phyloP scores from a whole-genome alignment of 2,888 invertebrate species.

The Elaeidobius kamerunicus region DNA sequence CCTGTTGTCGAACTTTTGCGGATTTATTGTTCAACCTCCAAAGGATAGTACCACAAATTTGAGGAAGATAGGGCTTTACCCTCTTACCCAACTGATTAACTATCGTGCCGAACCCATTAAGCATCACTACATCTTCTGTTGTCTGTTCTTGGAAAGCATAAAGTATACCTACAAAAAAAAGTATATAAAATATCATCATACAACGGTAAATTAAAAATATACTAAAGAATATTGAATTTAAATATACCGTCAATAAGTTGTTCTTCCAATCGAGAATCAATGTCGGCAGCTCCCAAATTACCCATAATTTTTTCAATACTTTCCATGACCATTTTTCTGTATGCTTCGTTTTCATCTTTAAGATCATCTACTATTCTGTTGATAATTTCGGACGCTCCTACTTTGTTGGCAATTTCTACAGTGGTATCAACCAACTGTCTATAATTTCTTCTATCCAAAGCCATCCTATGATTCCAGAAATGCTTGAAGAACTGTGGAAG shows the following conservation, averaged over 20 bases:
- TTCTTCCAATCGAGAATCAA: slow-evolving; percentile 96
- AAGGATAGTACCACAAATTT: slow-evolving; percentile 99
- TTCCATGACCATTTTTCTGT: slow-evolving; percentile 99
- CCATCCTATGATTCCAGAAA: slow-evolving; percentile 99
- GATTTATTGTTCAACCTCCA: slow-evolving; percentile 99
- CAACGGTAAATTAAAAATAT: background rate
- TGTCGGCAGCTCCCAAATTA: slow-evolving; percentile 95
- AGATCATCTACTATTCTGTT: slow-evolving; percentile 98
- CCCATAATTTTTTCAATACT: slow-evolving; percentile 99
- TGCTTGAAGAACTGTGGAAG: slow-evolving; percentile 98
- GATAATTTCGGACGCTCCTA: slow-evolving; percentile 99
- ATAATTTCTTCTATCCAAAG: slow-evolving; percentile 95
- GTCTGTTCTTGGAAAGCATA: slow-evolving; percentile 99
- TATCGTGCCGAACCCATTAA: slow-evolving; percentile 99
- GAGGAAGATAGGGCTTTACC: slow-evolving; percentile 97
- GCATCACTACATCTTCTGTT: slow-evolving; percentile 98
- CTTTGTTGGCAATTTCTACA: slow-evolving; percentile 99
- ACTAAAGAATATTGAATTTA: background rate
- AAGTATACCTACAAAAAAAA: slow-evolving; percentile 58
- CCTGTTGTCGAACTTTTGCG: slow-evolving; percentile 98
- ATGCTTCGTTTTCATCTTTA: slow-evolving; percentile 99
- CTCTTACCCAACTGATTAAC: slow-evolving; percentile 96
- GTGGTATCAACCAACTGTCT: slow-evolving; percentile 98
- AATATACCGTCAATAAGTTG: slow-evolving; percentile 89
- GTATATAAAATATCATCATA: too few species aligned